A percentile compares a stretch with the other conserved stretches of the same genome.
Conservation (phyloP, 2,797 vertebrate genomes). For the Discoglossus pictus region DNA sequence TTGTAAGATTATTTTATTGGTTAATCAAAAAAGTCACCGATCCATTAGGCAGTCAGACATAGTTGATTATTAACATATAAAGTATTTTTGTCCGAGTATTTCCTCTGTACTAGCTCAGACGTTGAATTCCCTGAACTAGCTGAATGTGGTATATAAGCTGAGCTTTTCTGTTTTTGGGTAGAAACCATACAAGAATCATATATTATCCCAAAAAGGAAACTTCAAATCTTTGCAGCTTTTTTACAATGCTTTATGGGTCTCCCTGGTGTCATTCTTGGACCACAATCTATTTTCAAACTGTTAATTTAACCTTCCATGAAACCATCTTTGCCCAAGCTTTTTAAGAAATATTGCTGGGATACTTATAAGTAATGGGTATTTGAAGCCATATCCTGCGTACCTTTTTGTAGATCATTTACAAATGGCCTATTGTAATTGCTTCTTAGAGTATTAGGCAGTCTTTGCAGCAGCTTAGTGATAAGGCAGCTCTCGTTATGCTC, state of each 20-base stretch:
- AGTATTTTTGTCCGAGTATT: slow-evolving; percentile 17
- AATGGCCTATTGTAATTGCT: slow-evolving; percentile 67
- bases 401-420: slow-evolving; percentile 62
- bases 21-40: no score
- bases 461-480: slow-evolving; percentile 67
- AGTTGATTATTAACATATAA: slow-evolving; percentile 4
- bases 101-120: slow-evolving; percentile 17
- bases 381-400: slow-evolving; percentile 58
- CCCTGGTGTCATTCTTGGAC: slow-evolving; percentile 59
- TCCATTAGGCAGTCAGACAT: background rate
- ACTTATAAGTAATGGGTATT: slow-evolving; percentile 68
- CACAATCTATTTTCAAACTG: slow-evolving; percentile 57
- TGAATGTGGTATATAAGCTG: slow-evolving; percentile 23
- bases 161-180: slow-evolving; percentile 18
- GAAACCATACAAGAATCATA: slow-evolving; percentile 10
- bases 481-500: slow-evolving; percentile 71
- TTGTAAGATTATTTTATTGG: no score
- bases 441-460: slow-evolving; percentile 61
- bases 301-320: slow-evolving; percentile 65
- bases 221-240: slow-evolving; percentile 44
- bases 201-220: slow-evolving; percentile 41
- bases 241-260: slow-evolving; percentile 65
- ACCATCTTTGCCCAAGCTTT: slow-evolving; percentile 61
- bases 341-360: slow-evolving; percentile 69
- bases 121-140: slow-evolving; percentile 8